Evolutionary conservation across 1,140 invertebrate genomes (phyloP).

Genomic region (Drosophila ficusphila): DNA sequence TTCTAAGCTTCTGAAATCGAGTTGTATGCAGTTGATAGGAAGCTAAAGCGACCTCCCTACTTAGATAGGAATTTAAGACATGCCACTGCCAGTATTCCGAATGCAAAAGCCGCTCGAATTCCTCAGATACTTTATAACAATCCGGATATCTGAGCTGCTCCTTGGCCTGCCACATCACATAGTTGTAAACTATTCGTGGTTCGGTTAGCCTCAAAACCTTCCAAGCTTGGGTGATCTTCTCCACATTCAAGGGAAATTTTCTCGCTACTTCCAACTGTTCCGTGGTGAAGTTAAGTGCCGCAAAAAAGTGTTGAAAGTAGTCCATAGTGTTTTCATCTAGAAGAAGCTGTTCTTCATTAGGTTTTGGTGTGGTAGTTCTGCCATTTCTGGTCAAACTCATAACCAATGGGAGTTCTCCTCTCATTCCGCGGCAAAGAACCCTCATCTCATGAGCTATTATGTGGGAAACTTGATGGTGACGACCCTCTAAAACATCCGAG

Average conservation of each 20-base stretch:
- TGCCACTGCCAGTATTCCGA: constrained; percentile 78
- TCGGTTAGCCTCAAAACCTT: constrained; percentile 54
- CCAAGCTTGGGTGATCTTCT: constrained; percentile 42
- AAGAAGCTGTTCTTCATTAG: constrained; percentile 33
- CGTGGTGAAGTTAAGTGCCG: constrained; percentile 42
- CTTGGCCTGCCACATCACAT: constrained; percentile 67
- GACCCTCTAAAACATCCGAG: neutral
- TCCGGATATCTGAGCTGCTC: constrained; percentile 48
- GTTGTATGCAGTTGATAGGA: constrained; percentile 74
- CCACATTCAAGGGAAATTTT: constrained; percentile 53
- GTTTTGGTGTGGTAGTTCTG: neutral
- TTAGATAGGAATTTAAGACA: constrained; percentile 41
- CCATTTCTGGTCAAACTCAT: constrained; percentile 17
- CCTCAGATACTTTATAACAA: constrained; percentile 56
- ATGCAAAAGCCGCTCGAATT: constrained; percentile 67
- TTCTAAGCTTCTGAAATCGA: constrained; percentile 62
- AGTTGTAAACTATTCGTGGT: constrained; percentile 68
- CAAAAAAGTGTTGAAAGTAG: constrained; percentile 62
- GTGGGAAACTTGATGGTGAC: constrained; percentile 51
- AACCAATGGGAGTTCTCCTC: constrained; percentile 50
- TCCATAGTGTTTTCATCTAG: constrained; percentile 63
- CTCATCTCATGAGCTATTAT: constrained; percentile 64
- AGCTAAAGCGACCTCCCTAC: constrained; percentile 66
- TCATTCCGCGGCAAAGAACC: constrained; percentile 60
- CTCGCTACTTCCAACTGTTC: constrained; percentile 51